Evolutionary conservation across 1,140 invertebrate genomes (phyloP).

Genomic region (Brachionus rotundiformis): DNA sequence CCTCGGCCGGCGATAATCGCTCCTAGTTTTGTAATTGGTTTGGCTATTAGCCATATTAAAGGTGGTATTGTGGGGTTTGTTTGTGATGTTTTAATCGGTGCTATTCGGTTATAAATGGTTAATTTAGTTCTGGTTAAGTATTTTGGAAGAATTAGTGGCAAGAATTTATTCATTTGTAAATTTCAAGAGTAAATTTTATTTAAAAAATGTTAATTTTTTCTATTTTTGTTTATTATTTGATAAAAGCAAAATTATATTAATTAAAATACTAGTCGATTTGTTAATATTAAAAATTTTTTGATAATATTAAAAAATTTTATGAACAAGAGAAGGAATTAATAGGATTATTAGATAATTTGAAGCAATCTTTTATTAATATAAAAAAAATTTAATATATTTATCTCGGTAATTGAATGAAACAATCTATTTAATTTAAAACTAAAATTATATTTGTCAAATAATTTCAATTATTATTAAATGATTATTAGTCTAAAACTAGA

Average conservation of each 20-base stretch:
- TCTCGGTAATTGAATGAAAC: too few relatives aligned
- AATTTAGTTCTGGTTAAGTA: neutral
- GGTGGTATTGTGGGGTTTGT: constrained; percentile 14
- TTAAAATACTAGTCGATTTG: too few relatives aligned
- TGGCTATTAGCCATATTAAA: constrained; percentile 41
- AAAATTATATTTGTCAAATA: too few relatives aligned
- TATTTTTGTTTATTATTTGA: neutral
- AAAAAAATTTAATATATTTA: too few relatives aligned
- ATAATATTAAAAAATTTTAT: too few relatives aligned
- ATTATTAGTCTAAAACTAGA: too few relatives aligned
- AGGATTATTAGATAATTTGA: too few relatives aligned
- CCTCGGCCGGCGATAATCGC: constrained; percentile 39
- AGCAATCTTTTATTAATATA: too few relatives aligned
- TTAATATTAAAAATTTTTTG: too few relatives aligned
- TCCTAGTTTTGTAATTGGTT: constrained; percentile 36
- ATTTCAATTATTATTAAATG: too few relatives aligned
- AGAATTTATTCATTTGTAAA: constrained; percentile 3
- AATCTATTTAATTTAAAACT: too few relatives aligned
- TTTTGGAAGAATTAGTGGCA: neutral
- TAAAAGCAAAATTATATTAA: neutral
- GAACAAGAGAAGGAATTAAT: too few relatives aligned
- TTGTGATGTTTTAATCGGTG: neutral
- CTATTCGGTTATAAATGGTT: neutral
- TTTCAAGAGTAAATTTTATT: neutral
- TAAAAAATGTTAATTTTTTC: neutral